phyloP scores from a whole-genome alignment of 2,888 invertebrate genomes.

The Chirona hameri region DNA sequence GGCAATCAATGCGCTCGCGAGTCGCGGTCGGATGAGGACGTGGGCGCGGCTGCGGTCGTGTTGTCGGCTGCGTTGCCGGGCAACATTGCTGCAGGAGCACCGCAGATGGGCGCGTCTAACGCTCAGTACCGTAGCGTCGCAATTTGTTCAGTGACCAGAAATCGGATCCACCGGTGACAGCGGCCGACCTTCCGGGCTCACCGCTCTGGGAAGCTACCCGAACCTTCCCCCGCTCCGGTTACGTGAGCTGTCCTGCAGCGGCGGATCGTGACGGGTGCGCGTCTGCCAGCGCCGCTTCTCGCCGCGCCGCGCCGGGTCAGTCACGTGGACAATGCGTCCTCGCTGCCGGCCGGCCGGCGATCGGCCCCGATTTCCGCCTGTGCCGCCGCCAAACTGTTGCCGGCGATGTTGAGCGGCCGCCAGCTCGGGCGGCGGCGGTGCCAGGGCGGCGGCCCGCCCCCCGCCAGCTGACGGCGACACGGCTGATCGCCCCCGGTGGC shows the following conservation, averaged over 20 bases:
- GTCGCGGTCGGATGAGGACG: not conserved
- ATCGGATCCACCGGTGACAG: no score
- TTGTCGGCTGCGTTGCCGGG: not conserved
- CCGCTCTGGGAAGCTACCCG: no score
- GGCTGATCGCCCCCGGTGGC: not conserved
- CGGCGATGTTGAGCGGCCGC: not conserved
- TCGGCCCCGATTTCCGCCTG: not conserved
- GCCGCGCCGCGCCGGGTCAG: not conserved
- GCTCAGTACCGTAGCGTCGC: no score
- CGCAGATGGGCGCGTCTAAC: not conserved
- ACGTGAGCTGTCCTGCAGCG: not conserved
- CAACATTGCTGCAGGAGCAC: not conserved
- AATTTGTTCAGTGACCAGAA: no score
- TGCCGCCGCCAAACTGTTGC: slow-evolving; percentile 11
- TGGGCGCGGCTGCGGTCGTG: not conserved
- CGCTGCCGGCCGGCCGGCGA: not conserved
- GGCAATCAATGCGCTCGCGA: not conserved
- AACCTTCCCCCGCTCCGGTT: no score
- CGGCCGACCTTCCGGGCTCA: no score
- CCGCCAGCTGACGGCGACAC: not conserved
- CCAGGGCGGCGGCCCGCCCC: not conserved
- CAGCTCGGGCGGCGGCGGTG: not conserved
- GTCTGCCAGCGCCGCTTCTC: not conserved
- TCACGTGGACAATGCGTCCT: slow-evolving; percentile 9
- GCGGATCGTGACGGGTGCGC: not conserved